Percentiles rank a stretch among this genome's conserved stretches.
Conservation (phyloP, 2,888 invertebrate genomes). For the Machimus atricapillus region DNA sequence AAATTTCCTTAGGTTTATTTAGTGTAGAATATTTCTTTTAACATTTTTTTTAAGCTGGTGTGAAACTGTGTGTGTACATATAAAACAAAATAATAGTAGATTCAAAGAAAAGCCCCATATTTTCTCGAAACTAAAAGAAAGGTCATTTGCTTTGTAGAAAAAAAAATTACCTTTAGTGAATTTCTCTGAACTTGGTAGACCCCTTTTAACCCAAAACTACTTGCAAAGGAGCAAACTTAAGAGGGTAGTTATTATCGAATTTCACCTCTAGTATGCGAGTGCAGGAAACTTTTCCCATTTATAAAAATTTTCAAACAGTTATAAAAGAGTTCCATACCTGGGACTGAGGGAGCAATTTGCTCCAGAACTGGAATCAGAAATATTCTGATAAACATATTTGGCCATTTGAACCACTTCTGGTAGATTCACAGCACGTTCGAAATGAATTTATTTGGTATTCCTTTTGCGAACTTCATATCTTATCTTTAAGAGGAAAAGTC, state of each 20-base stretch:
- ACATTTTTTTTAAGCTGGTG: too few species aligned
- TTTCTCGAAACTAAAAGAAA: not conserved
- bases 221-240: not conserved
- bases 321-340: conserved; percentile 9
- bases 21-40: too few species aligned
- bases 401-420: conserved; percentile 16
- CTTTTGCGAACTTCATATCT: conserved; percentile 46
- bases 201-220: not conserved
- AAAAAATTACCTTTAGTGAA: not conserved
- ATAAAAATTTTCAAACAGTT: not conserved
- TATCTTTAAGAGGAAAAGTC: conserved; percentile 39
- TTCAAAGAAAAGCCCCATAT: not conserved
- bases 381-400: conserved; percentile 32
- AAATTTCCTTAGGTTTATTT: too few species aligned
- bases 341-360: conserved; percentile 1
- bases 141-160: not conserved
- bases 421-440: conserved; percentile 45
- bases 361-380: not conserved
- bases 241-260: not conserved
- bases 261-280: not conserved
- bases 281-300: not conserved
- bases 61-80: too few species aligned
- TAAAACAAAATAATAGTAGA: too few species aligned
- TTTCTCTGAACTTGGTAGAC: not conserved
- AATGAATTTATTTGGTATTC: conserved; percentile 48